Evolutionary conservation across 2,797 vertebrate genomes (phyloP).

Genomic region (Poecile montanus): DNA sequence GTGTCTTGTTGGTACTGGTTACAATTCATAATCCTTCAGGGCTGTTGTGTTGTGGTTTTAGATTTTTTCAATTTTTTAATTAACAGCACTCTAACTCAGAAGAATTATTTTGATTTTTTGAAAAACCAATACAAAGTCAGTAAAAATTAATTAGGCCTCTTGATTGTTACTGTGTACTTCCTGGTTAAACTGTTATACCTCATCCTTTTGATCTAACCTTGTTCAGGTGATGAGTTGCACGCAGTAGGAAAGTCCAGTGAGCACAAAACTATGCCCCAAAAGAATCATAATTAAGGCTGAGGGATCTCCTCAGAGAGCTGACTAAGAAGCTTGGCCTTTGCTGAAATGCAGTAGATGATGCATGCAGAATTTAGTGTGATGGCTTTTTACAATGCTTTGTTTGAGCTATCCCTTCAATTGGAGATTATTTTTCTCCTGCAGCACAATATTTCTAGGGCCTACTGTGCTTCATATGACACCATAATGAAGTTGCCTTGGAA

Average conservation of each 20-base stretch:
- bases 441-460: not conserved
- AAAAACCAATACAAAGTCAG: not conserved
- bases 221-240: not conserved
- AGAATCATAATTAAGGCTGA: not conserved
- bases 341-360: constrained; percentile 42
- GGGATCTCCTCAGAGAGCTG: constrained; percentile 27
- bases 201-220: not conserved
- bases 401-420: constrained; percentile 16
- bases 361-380: constrained; percentile 59
- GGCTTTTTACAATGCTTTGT: constrained; percentile 55
- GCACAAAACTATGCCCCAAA: not conserved
- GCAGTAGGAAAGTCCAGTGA: not conserved
- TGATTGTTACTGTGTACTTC: not conserved
- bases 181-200: not conserved
- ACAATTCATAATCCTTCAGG: not conserved
- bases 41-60: not conserved
- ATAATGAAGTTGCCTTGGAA: constrained; percentile 3
- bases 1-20: not conserved
- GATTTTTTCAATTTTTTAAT: not conserved
- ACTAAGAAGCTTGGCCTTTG: constrained; percentile 37
- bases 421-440: constrained; percentile 10
- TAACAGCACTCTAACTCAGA: not conserved
- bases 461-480: not conserved
- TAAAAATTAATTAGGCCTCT: not conserved
- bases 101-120: not conserved